Base-by-base conservation (phyloP, 2,888 invertebrate genomes). In the Eupithecia exiguata region DNA sequence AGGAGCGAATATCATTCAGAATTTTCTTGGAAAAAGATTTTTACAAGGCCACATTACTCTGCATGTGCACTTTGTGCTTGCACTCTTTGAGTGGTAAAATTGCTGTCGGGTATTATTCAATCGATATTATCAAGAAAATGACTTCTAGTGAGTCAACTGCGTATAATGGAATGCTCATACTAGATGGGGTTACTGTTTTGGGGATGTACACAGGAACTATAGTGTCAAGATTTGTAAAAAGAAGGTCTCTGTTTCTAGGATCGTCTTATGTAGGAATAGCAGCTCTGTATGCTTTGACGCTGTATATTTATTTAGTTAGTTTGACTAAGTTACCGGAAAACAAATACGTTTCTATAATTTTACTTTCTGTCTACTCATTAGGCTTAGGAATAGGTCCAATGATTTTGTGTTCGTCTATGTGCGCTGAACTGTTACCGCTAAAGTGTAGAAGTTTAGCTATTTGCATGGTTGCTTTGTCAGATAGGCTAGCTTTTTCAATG, bases 121-220 rank as follows among this genome's bases (percentile, higher is more conserved):
- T 68, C 14, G 88, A 87, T 72, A 84, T 88, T 30, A 80, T 86
- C 30, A 87, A 83, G 66, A 84, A 82, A 68, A 85, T 87, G 21
- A 86, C 85, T 0, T 65, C 74, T 0, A 82, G 77, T 35, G 84
- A 87, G 75, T 66, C 72, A 0, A 79, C 82, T 0, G 87, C 88
- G 0, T 88, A 88, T 12, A 75, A 68, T 0, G 83, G 80, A 7
- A 86, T 89, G 85, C 71, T 88, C 18, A 82, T 87, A 61, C 75
- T 88, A 68, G 88, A 88, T 40, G 89, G 86, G 4, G 74, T 88
- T 0, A 85, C 88, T 16, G 83, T 89, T 0, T 38, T 82, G 3
- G 81, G 84, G 40, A 84, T 84, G 83, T 86, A 86, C 70, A 18
- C 79, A 4, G 83, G 84, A 9, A 71, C 79, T 35, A 16, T 43